A percentile compares a stretch with the other conserved stretches of the same genome.
phyloP scores from a whole-genome alignment of 2,888 invertebrate genomes.

The Chirona hameri region DNA sequence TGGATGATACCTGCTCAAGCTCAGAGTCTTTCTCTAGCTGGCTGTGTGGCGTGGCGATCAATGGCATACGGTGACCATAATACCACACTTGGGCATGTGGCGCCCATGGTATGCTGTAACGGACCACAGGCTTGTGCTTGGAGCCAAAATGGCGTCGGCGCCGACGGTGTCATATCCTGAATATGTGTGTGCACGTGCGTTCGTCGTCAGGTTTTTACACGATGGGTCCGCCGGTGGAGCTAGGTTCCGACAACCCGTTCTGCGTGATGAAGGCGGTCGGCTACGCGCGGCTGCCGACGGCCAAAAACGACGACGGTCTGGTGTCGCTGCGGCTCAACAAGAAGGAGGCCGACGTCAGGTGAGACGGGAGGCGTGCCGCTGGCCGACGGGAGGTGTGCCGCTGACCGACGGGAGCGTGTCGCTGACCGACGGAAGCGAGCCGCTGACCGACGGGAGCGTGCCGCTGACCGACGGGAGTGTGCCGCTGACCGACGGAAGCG shows the following conservation, averaged over 20 bases:
- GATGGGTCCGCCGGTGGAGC: slow-evolving; percentile 70
- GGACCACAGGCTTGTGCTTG: too few species aligned
- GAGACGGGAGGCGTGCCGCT: slow-evolving; percentile 41
- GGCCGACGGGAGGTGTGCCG: slow-evolving; percentile 52
- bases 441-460: too few species aligned
- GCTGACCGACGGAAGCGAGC: background rate
- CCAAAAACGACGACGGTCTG: slow-evolving; percentile 85
- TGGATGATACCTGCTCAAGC: too few species aligned
- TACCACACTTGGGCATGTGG: too few species aligned
- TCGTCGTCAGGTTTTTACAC: slow-evolving; percentile 67
- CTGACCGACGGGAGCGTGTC: slow-evolving; percentile 44
- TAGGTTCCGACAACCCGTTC: slow-evolving; percentile 83
- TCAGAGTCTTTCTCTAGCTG: too few species aligned
- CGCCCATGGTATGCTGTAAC: too few species aligned
- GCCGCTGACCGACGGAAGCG: too few species aligned
- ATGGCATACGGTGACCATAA: too few species aligned
- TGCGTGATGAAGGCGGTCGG: slow-evolving; percentile 93
- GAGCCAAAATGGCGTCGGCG: too few species aligned
- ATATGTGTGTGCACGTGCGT: too few species aligned
- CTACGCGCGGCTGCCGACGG: slow-evolving; percentile 79
- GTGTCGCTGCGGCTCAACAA: slow-evolving; percentile 82
- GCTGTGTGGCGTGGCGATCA: too few species aligned
- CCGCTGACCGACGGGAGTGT: too few species aligned
- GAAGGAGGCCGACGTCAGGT: slow-evolving; percentile 71
- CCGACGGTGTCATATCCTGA: background rate